Evolutionary conservation across 1,140 invertebrate genomes (phyloP).

Genomic region (Anoplophora glabripennis): DNA sequence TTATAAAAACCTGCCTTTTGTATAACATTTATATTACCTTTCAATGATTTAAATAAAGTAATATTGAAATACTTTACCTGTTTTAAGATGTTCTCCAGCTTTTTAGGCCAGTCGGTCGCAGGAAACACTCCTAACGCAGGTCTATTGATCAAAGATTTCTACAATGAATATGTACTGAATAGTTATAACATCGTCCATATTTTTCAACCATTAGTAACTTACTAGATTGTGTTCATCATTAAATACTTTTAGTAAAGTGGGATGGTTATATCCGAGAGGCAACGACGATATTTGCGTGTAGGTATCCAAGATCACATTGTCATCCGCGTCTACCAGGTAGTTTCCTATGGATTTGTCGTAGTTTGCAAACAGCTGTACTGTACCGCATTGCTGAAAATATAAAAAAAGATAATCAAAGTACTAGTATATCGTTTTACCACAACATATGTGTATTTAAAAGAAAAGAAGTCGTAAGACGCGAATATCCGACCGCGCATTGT

Average conservation of each 20-base stretch:
- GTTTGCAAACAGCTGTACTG: conserved; percentile 91
- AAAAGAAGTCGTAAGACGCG: too few relatives aligned
- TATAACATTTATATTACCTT: too few relatives aligned
- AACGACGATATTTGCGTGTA: conserved; percentile 97
- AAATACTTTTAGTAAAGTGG: conserved; percentile 75
- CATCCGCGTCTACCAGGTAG: conserved; percentile 94
- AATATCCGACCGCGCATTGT: too few relatives aligned
- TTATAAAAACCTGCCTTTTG: too few relatives aligned
- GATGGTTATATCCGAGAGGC: conserved; percentile 96
- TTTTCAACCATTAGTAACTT: conserved; percentile 44
- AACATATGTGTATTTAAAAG: too few relatives aligned
- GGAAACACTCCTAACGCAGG: conserved; percentile 92
- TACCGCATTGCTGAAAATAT: not conserved
- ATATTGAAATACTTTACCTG: conserved; percentile 18
- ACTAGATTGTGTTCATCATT: conserved; percentile 73
- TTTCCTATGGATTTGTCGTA: conserved; percentile 94
- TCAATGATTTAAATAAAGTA: too few relatives aligned
- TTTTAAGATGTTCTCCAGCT: conserved; percentile 61
- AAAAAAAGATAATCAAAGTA: too few relatives aligned
- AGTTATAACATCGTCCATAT: not conserved
- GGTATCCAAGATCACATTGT: conserved; percentile 85
- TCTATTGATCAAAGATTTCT: conserved; percentile 72
- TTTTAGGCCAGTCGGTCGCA: conserved; percentile 76
- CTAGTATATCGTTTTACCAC: too few relatives aligned
- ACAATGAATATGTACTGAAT: not conserved